Evolutionary conservation across 2,888 invertebrate species (phyloP).

Genomic region (Tuberolachnus salignus): DNA sequence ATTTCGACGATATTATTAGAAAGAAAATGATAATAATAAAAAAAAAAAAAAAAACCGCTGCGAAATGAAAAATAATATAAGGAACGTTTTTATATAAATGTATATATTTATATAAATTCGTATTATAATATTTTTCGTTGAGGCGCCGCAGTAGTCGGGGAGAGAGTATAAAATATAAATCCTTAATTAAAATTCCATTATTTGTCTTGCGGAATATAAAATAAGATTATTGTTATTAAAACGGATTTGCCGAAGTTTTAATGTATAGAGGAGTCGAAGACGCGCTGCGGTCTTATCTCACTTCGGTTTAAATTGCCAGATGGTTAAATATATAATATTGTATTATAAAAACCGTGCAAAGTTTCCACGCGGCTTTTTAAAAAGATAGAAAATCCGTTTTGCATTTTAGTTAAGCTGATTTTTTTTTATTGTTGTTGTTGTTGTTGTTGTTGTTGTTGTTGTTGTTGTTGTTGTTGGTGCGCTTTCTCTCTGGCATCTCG

Average conservation of each 20-base stretch:
- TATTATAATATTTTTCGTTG: constrained; percentile 41
- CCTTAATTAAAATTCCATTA: constrained; percentile 57
- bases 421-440: background rate
- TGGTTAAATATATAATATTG: constrained; percentile 27
- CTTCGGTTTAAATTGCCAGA: constrained; percentile 53
- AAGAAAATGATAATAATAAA: background rate
- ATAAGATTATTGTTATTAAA: constrained; percentile 57
- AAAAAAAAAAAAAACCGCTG: constrained; percentile 3
- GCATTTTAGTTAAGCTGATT: constrained; percentile 46
- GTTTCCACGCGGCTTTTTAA: constrained; percentile 39
- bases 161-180: constrained; percentile 36
- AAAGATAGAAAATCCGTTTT: constrained; percentile 35
- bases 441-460: too few relatives aligned
- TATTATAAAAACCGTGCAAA: constrained; percentile 49
- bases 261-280: constrained; percentile 4
- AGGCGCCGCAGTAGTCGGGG: background rate
- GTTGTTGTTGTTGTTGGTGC: too few relatives aligned
- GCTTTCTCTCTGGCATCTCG: background rate
- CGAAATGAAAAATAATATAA: constrained; percentile 15
- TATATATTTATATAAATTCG: constrained; percentile 34
- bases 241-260: constrained; percentile 56
- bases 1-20: constrained; percentile 30
- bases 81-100: too few relatives aligned
- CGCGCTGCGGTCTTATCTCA: constrained; percentile 48
- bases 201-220: constrained; percentile 55